These are phyloP conservation scores for Urocyon cinereoargenteus DNA, from an alignment of 2,797 vertebrate genomes.

Conservation along the genomic window DNA sequence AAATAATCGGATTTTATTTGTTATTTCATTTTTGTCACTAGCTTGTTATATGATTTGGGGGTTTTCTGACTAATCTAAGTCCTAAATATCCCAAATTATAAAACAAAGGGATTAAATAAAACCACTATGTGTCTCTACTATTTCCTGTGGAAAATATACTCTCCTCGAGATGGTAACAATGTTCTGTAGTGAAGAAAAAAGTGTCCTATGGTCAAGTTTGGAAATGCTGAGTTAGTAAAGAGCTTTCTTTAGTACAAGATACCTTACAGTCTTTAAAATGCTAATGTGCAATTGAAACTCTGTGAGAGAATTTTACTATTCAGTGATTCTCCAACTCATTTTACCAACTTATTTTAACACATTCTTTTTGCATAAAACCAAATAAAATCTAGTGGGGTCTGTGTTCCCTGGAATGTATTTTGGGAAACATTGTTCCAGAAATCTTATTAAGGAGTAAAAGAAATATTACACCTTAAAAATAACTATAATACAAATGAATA, in stretches of 20 bases:
- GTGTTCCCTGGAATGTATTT: background rate
- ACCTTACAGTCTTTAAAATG: conserved; percentile 29
- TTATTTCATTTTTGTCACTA: background rate
- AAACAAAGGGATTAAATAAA: background rate
- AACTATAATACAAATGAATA: background rate
- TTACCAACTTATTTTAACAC: background rate
- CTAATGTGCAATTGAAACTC: background rate
- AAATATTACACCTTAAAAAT: background rate
- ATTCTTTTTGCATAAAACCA: background rate
- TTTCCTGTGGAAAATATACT: background rate
- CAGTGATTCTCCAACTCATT: conserved; percentile 18
- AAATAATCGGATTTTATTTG: background rate
- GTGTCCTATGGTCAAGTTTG: conserved; percentile 4
- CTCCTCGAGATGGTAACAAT: background rate
- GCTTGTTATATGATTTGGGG: background rate
- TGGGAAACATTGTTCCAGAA: background rate
- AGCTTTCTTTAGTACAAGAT: background rate
- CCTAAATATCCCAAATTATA: background rate
- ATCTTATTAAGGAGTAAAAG: background rate
- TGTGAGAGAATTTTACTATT: conserved; percentile 8
- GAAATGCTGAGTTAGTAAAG: conserved; percentile 51
- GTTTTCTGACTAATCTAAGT: background rate
- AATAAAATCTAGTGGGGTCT: background rate
- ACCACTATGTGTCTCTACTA: background rate
- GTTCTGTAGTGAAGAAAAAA: background rate